phyloP scores from a whole-genome alignment of 2,888 invertebrate species.

The Perdita meconis region DNA sequence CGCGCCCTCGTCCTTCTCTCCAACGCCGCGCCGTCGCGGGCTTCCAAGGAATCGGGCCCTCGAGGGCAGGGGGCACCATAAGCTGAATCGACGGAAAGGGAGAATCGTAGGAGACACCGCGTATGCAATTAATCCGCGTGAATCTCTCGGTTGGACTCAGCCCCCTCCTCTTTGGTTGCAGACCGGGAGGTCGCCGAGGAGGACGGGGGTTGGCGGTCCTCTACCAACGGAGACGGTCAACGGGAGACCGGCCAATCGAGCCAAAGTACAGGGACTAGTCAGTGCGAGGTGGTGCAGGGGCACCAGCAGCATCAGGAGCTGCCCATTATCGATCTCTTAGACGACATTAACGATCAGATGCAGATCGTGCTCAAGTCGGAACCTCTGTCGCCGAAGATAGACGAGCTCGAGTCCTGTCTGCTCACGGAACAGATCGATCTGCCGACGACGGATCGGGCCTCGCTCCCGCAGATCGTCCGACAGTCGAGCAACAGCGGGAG shows the following conservation, averaged over 20 bases:
- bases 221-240: constrained; percentile 74
- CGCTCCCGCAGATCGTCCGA: constrained; percentile 1
- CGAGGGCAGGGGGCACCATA: no score
- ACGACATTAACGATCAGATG: constrained; percentile 80
- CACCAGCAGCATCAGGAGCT: constrained; percentile 69
- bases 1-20: neutral
- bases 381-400: constrained; percentile 78
- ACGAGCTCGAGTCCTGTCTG: constrained; percentile 77
- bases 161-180: constrained; percentile 84
- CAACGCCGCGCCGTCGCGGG: neutral
- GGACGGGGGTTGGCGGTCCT: constrained; percentile 84
- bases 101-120: constrained; percentile 8
- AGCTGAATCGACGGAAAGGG: neutral
- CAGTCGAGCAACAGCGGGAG: constrained; percentile 19
- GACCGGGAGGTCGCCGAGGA: constrained; percentile 84
- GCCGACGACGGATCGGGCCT: constrained; percentile 32
- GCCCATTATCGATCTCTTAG: constrained; percentile 81
- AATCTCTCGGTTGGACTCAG: constrained; percentile 80
- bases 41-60: constrained; percentile 4
- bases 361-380: constrained; percentile 80
- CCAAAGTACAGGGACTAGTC: constrained; percentile 72
- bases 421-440: constrained; percentile 66
- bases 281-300: constrained; percentile 63
- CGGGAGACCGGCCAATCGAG: constrained; percentile 71
- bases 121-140: constrained; percentile 56